Percentiles rank a stretch among this genome's conserved stretches.
Conservation (phyloP, 2,888 invertebrate genomes). For the Oscheius sp. region DNA sequence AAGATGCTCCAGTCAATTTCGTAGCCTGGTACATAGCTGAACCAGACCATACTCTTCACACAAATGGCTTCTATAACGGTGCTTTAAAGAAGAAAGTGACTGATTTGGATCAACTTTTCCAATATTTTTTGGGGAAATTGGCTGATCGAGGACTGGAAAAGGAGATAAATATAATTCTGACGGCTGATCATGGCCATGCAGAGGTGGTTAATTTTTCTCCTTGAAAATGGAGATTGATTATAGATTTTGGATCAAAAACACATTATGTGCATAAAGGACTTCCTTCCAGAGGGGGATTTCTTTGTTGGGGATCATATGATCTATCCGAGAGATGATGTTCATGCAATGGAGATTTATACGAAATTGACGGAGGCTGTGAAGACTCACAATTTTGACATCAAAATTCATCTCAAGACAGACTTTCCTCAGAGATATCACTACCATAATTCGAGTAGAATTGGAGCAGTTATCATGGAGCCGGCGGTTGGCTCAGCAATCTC, state of each 20-base stretch:
- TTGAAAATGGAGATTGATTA: neutral
- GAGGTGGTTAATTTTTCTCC: constrained; percentile 37
- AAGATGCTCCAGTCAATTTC: constrained; percentile 70
- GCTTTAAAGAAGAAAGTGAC: constrained; percentile 58
- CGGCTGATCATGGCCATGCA: constrained; percentile 73
- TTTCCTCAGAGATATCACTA: constrained; percentile 77
- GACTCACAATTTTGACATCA: constrained; percentile 38
- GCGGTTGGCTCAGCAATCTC: constrained; percentile 49
- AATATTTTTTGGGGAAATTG: constrained; percentile 67
- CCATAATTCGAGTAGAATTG: constrained; percentile 74
- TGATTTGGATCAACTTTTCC: constrained; percentile 69
- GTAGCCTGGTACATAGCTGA: constrained; percentile 72
- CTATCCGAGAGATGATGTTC: constrained; percentile 50
- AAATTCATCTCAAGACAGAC: constrained; percentile 71
- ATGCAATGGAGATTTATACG: constrained; percentile 32
- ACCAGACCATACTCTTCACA: constrained; percentile 71
- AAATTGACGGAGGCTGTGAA: constrained; percentile 47
- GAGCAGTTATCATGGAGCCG: constrained; percentile 73
- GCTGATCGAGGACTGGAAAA: constrained; percentile 57
- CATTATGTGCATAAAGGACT: constrained; percentile 54
- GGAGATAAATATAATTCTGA: constrained; percentile 71
- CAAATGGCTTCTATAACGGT: constrained; percentile 70
- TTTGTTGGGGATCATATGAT: constrained; percentile 57
- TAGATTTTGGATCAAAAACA: constrained; percentile 48
- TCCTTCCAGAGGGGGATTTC: constrained; percentile 41